phyloP scores from a whole-genome alignment of 2,797 vertebrate genomes.

The Podargus strigoides region DNA sequence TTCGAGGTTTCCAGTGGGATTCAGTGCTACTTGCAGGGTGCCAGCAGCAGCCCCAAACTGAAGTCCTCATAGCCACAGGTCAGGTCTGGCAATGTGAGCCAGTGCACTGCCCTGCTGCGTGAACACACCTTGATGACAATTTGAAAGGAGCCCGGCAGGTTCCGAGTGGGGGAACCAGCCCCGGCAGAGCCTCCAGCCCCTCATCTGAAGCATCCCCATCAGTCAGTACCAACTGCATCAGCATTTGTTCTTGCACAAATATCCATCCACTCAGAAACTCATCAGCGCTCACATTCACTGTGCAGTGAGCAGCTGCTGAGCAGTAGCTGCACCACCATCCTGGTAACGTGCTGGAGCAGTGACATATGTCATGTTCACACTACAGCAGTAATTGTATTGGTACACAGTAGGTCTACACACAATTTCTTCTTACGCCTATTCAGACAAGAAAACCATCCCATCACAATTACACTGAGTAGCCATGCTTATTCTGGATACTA shows the following conservation, averaged over 20 bases:
- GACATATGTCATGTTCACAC: constrained; percentile 33
- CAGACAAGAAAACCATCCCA: not conserved
- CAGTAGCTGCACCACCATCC: constrained; percentile 28
- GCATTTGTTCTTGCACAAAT: not conserved
- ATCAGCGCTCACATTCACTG: not conserved
- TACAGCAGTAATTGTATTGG: not conserved
- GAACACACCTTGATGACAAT: not conserved
- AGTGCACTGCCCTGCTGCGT: accelerated
- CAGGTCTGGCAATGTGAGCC: not conserved
- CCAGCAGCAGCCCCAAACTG: not conserved
- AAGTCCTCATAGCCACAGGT: not conserved
- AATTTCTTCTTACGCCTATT: not conserved
- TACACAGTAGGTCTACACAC: not conserved
- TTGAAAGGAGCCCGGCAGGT: not conserved
- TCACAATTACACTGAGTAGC: not conserved
- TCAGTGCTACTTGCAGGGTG: not conserved
- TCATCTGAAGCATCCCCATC: not conserved
- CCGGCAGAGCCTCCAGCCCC: not conserved
- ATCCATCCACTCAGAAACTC: not conserved
- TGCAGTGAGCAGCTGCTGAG: constrained; percentile 17
- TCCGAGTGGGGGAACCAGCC: not conserved
- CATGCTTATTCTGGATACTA: not conserved
- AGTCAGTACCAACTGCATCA: not conserved
- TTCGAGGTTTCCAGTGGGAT: not conserved
- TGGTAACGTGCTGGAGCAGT: not conserved